Percentiles rank a stretch among this genome's conserved stretches.
phyloP scores from a whole-genome alignment of 2,888 invertebrate species.

The Hirtodrosophila cameraria region DNA sequence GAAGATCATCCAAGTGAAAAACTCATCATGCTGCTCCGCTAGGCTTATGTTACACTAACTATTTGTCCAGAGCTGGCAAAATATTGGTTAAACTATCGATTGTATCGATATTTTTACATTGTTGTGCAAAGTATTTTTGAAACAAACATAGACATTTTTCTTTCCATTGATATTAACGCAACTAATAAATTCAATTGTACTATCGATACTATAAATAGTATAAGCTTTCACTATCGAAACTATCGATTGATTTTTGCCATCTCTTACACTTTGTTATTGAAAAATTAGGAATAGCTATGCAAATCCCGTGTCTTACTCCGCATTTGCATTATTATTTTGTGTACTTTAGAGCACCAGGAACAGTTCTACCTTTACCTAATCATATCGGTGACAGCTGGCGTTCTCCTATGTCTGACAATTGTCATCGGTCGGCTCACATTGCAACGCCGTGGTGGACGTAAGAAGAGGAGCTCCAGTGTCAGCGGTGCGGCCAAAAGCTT shows the following conservation, averaged over 20 bases:
- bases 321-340: conserved; percentile 32
- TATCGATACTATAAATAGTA: background rate
- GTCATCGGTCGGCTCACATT: conserved; percentile 89
- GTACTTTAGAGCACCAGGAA: conserved; percentile 82
- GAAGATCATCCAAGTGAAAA: conserved; percentile 58
- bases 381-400: conserved; percentile 89
- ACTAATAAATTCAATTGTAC: too few species aligned
- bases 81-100: background rate
- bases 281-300: conserved; percentile 14
- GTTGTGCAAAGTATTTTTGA: too few species aligned
- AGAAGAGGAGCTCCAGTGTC: conserved; percentile 76
- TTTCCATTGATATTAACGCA: too few species aligned
- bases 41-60: conserved; percentile 52
- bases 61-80: conserved; percentile 13
- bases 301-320: conserved; percentile 12
- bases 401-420: conserved; percentile 89
- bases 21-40: conserved; percentile 49
- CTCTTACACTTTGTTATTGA: conserved; percentile 14
- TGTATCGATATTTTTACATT: too few species aligned
- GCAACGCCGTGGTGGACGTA: conserved; percentile 85
- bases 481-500: conserved; percentile 61
- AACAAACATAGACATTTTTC: too few species aligned
- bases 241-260: too few species aligned
- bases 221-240: conserved; percentile 3
- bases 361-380: conserved; percentile 93